Percentiles rank a stretch among this genome's conserved stretches.
phyloP scores from a whole-genome alignment of 2,888 invertebrate genomes.

The Halocaridina rubra region DNA sequence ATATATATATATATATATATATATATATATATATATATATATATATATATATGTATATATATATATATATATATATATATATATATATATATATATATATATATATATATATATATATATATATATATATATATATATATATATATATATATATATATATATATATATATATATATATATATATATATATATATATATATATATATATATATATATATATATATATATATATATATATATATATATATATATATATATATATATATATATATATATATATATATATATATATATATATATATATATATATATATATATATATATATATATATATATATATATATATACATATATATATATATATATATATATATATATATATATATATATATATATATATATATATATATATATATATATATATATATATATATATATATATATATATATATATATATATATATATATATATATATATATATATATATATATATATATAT shows the following conservation, averaged over 20 bases:
- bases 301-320: neutral
- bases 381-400: neutral
- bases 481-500: too few relatives aligned
- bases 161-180: neutral
- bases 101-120: neutral
- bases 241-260: neutral
- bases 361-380: neutral
- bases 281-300: neutral
- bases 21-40: neutral
- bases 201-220: neutral
- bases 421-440: too few relatives aligned
- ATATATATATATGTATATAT: neutral
- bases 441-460: too few relatives aligned
- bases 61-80: neutral
- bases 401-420: neutral
- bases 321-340: neutral
- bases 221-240: neutral
- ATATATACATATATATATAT: neutral
- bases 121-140: neutral
- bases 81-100: neutral
- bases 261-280: neutral
- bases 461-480: too few relatives aligned
- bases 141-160: neutral
- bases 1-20: neutral
- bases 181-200: neutral